Base-by-base conservation (phyloP, 2,888 invertebrate genomes). In the Pelosia muscerda region DNA sequence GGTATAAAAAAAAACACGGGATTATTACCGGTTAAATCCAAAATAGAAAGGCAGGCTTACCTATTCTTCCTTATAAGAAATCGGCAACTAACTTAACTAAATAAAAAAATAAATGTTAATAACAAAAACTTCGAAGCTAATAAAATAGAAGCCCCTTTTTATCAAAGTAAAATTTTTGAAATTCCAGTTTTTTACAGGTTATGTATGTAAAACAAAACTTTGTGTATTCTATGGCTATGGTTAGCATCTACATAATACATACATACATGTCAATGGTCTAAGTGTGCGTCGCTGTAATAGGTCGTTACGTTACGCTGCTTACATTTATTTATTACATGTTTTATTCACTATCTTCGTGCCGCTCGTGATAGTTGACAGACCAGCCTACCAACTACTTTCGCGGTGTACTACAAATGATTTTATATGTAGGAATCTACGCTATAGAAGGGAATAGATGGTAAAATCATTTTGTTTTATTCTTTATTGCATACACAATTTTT, bases 261-360 rank as follows among this genome's bases (percentile, higher is more conserved):
- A 49, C 49, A 49, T n/a, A 49, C n/a, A 49, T 49, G 49, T 73
- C 73, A 73, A 69, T 65, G 31, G 60, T 63, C 26, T 59, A 60
- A 71, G 75, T 73, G 80, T 69, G 72, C 53, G 72, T 74, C 73
- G 76, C 81, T 84, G 86, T 88, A 81, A 81, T 89, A 85, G 86
- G 84, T 85, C 84, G 87, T 88, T 87, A 87, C 88, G 85, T 87
- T 84, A 86, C 83, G 80, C 81, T 75, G 79, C 83, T 82, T 85
- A 85, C 87, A 86, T 91, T 89, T 89, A 89, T 89, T 86, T 89
- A 93, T 93, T 93, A 89, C 93, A 93, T 93, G 93, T 93, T 93
- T 93, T 93, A 93, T 93, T 93, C 93, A 93, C 84, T 75, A 81
- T 69, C 76, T 79, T 74, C 81, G 68, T 74, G 79, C 72, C 73